phyloP scores from a whole-genome alignment of 2,797 vertebrate species.

The Fistularia commersonii region DNA sequence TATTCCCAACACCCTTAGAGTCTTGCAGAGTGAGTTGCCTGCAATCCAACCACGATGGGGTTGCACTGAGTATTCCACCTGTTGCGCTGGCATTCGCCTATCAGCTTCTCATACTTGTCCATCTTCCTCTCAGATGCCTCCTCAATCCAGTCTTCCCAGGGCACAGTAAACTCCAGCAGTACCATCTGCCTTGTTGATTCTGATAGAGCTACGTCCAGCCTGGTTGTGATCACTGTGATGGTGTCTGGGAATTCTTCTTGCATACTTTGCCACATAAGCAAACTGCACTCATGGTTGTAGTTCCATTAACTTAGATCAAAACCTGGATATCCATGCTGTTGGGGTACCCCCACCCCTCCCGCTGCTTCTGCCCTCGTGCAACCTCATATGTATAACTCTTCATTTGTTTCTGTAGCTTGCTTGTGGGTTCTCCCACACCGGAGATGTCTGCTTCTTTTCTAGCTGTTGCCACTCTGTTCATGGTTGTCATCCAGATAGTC shows the following conservation, averaged over 20 bases:
- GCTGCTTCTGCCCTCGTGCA: no score
- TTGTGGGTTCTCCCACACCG: no score
- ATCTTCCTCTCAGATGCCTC: not conserved
- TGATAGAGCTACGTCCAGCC: not conserved
- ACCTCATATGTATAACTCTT: no score
- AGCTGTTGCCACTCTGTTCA: no score
- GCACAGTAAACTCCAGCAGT: not conserved
- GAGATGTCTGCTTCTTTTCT: no score
- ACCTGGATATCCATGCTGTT: no score
- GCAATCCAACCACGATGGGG: not conserved
- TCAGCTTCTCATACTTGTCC: not conserved
- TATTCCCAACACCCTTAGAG: not conserved
- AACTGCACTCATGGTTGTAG: no score
- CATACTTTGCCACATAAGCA: no score
- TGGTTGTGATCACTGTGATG: not conserved
- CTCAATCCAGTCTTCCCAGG: not conserved
- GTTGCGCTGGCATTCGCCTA: not conserved
- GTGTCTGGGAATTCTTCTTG: conserved; percentile 1
- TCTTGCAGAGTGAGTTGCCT: not conserved
- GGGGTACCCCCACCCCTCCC: no score
- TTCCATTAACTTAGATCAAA: no score
- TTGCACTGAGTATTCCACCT: not conserved
- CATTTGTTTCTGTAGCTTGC: no score
- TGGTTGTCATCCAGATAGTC: no score
- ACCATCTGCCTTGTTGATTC: not conserved